A percentile compares a stretch with the other conserved stretches of the same genome.
Conservation (phyloP, 2,797 vertebrate species). For the Channallabes apus region DNA sequence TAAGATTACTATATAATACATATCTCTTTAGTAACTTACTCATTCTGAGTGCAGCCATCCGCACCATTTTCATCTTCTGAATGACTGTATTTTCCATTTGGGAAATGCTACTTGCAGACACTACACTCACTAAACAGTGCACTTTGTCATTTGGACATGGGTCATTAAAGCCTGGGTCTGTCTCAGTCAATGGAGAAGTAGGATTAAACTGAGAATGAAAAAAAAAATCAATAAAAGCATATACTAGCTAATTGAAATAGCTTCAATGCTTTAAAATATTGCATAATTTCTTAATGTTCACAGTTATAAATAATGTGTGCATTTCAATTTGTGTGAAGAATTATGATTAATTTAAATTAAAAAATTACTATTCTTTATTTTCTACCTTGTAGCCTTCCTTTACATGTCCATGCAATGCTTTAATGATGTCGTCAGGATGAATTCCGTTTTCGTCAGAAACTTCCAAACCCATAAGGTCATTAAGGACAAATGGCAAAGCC, state of each 20-base stretch:
- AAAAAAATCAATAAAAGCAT: background rate
- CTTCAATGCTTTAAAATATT: too few relatives aligned
- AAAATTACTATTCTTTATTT: background rate
- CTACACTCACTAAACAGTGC: conserved; percentile 23
- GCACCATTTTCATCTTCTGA: conserved; percentile 2
- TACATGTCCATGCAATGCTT: conserved; percentile 18
- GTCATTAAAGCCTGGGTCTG: background rate
- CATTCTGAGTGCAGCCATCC: background rate
- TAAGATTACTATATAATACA: background rate
- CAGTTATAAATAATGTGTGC: too few relatives aligned
- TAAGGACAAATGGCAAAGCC: background rate
- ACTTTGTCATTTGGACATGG: conserved; percentile 3
- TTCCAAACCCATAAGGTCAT: conserved; percentile 45
- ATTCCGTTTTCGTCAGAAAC: accelerated
- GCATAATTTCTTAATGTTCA: background rate
- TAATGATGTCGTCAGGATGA: background rate
- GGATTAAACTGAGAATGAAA: conserved; percentile 24
- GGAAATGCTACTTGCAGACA: background rate
- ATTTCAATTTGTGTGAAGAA: background rate
- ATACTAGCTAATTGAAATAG: background rate
- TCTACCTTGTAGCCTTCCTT: conserved; percentile 34
- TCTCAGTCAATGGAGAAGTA: background rate
- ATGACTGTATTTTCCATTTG: background rate
- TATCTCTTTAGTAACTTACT: conserved; percentile 1
- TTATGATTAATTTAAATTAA: background rate